Base-by-base conservation (phyloP, 2,113 vertebrate species). In the Esox niger region DNA sequence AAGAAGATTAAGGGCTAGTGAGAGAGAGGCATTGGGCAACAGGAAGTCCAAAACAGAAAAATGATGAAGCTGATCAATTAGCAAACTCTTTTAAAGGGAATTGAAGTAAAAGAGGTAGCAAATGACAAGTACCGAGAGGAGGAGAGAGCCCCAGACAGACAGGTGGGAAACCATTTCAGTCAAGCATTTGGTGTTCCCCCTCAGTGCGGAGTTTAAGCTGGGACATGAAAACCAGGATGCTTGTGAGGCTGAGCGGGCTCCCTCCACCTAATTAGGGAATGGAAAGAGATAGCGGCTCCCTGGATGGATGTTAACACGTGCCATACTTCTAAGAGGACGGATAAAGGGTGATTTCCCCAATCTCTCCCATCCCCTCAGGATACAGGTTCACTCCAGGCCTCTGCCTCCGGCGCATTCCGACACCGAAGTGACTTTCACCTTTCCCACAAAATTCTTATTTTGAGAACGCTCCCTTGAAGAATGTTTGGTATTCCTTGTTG, bases 401-500 rank as follows among this genome's bases (percentile, higher is more conserved):
- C 47, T 13, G 47, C 47, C 47, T 52, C 47, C 17, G 47, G 47
- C 47, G 47, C 47, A n/a, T 52, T 43, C 38, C 15, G 38, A 43
- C 38, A 52, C 21, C n/a, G 11, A 52, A 21, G 47, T 52, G 47
- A 52, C 47, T 52, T 52, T 52, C n/a, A 21, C 47, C 47, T 17
- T 52, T 52, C 47, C 47, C n/a, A n/a, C n/a, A 21, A 21, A 52
- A n/a, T 21, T 52, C 20, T 15, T 15, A 52, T 52, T 52, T 52
- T n/a, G 2, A n/a, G 47, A 52, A 52, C 47, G 47, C 6, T 52
- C n/a, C n/a, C 47, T 21, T 52, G 47, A 52, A 52, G 5, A 52
- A 52, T 52, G 47, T 52, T 52, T 52, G 47, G 47, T 52, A 52
- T 52, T 52, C 47, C n/a, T 21, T 52, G 47, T 52, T 15, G 47